Base-by-base conservation (phyloP, 2,888 invertebrate genomes). In the Cheilosia scutellata region DNA sequence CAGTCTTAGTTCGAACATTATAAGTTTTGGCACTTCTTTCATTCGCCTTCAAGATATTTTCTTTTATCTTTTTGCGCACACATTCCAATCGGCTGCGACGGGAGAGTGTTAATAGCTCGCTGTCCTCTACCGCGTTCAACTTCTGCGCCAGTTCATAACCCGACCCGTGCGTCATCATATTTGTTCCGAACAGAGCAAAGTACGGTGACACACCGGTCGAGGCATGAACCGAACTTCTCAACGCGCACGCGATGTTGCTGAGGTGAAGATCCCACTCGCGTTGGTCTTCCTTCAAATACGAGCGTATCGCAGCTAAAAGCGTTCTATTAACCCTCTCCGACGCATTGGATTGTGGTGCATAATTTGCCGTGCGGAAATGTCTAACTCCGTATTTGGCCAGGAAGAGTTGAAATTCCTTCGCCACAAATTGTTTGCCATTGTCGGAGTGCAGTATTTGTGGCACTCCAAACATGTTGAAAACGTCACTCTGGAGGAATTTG, bases 301-400 rank as follows among this genome's bases (percentile, higher is more conserved):
- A 58, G 4, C 80, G 47, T 2, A 91, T 89, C 58, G 89, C 89
- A 0, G 90, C 90, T 5, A 89, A 87, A 0, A 91, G 60, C 0
- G 89, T 89, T 20, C 89, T 77, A 66, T 91, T 91, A 0, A 89
- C 88, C 0, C 90, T 75, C 72, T 91, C 91, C 0, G 90, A 89
- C 5, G 90, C 90, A 74, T 91, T 91, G 4, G 51, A 29, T 13
- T 63, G 63, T 0, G 66, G 66, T 42, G 66, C 29, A 29, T 66
- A 66, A 37, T 42, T 29, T 4, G 47, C 57, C 0, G 88, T 90
- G 62, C 82, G 88, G 0, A 70, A 70, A 4, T 58, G 37, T 11
- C 11, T 9, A 4, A 37, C 37, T 37, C 37, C 37, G 37, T 11
- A 53, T n/a, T 33, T 5, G 2, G 25, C 2, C 16, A 88, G 29